Base-by-base conservation (phyloP, 2,888 invertebrate genomes). In the Macrophya alboannulata region DNA sequence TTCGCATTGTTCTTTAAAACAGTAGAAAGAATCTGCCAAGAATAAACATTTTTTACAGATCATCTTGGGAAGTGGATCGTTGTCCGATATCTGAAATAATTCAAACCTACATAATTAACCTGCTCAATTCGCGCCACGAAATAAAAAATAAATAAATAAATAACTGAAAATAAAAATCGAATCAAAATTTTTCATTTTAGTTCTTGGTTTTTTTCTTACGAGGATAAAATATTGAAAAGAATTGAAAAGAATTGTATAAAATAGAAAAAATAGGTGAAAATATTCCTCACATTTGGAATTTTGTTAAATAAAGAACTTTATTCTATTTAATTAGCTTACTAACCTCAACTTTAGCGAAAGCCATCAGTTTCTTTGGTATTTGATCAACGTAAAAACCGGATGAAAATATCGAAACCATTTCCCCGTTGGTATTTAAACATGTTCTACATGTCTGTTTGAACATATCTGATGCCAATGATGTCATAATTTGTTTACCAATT, bases 1-100 rank as follows among this genome's bases (percentile, higher is more conserved):
- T 84, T 88, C 86, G 31, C 89, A 87, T 85, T 90, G 89, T 77
- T 88, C 85, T 82, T 89, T 89, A 48, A 89, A 90, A 81, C 89
- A 89, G 48, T 88, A 85, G 4, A 89, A 85, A 9, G 88, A 87
- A 74, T 90, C 89, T 1, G 88, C 87, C 40, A 89, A 84, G 83
- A 89, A 89, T 43, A 89, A 84, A 84, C 90, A 90, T 86, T 89
- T 90, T 43, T 88, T 88, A 81, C 90, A 90, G 82, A 90, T 89
- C 87, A 87, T 86, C 68, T 86, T 84, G 10, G 90, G 89, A 17
- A 90, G 86, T 17, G 86, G 81, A 59, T 90, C 88, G n/a, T 86
- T 51, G 62, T 86, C 79, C 9, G 84, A 43, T 21, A 90, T 86
- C 90, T 90, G 85, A 25, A 85, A 87, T 8, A 48, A 68, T 45